Percentiles rank a stretch among this genome's conserved stretches.
phyloP scores from a whole-genome alignment of 92 coral and sea anemone species.

The Phenganax subtilis region DNA sequence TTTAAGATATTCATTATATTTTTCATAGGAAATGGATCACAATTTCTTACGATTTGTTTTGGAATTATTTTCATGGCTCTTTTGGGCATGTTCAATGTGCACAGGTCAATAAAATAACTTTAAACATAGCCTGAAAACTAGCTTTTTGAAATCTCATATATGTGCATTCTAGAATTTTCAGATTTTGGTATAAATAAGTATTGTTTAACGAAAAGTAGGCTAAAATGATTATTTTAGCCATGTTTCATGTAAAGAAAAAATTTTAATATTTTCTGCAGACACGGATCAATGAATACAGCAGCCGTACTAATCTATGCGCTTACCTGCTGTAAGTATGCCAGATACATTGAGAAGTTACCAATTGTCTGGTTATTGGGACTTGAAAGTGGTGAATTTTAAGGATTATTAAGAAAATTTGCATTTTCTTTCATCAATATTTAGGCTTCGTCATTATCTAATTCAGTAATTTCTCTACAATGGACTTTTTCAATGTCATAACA shows the following conservation, averaged over 20 bases:
- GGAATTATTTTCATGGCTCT: constrained; percentile 90
- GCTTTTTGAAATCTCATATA: background rate
- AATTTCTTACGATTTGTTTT: constrained; percentile 89
- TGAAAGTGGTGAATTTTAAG: too few species aligned
- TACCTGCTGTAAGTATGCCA: constrained; percentile 81
- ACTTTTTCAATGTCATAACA: too few species aligned
- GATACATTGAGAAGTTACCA: background rate
- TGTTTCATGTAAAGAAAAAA: background rate
- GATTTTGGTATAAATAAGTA: too few species aligned
- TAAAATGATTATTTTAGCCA: too few species aligned
- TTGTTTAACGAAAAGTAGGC: too few species aligned
- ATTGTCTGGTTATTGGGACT: too few species aligned
- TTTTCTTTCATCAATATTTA: too few species aligned
- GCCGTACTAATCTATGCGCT: constrained; percentile 87
- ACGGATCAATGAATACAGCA: constrained; percentile 98
- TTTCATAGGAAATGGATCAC: constrained; percentile 81
- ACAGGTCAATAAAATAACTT: constrained; percentile 58
- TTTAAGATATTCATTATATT: background rate
- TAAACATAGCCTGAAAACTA: too few species aligned
- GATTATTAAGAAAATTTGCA: too few species aligned
- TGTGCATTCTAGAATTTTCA: background rate
- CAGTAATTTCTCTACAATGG: too few species aligned
- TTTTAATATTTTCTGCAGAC: constrained; percentile 46
- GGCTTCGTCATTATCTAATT: too few species aligned
- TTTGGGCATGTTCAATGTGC: constrained; percentile 94